Percentiles rank a stretch among this genome's conserved stretches.
Evolutionary conservation across 2,113 vertebrate genomes (phyloP).

Genomic region (Perccottus glenii): DNA sequence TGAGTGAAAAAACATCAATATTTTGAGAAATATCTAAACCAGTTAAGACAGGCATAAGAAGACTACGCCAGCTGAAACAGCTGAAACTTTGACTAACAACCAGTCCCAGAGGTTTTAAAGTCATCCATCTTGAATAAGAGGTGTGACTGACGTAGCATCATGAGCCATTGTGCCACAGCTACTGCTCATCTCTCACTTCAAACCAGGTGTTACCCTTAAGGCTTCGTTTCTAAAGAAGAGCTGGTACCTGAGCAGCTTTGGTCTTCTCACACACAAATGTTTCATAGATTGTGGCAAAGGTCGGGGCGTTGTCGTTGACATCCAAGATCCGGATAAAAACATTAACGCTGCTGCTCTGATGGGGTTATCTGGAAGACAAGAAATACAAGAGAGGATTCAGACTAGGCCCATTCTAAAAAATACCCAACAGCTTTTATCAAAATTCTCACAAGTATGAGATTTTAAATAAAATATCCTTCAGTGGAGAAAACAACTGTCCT

Average conservation of each 20-base stretch:
- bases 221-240: too few relatives aligned
- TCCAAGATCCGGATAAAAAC: conserved; percentile 91
- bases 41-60: too few relatives aligned
- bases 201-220: neutral
- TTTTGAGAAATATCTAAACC: too few relatives aligned
- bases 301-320: conserved; percentile 94
- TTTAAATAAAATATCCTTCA: neutral
- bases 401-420: accelerated
- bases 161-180: too few relatives aligned
- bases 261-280: conserved; percentile 94
- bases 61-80: too few relatives aligned
- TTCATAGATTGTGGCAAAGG: conserved; percentile 88
- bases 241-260: conserved; percentile 89
- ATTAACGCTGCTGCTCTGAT: conserved; percentile 86
- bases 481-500: neutral
- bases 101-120: too few relatives aligned
- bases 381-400: neutral
- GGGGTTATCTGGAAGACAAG: conserved; percentile 84
- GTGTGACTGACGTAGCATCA: too few relatives aligned
- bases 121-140: too few relatives aligned
- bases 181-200: neutral
- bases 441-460: too few relatives aligned
- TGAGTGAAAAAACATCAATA: too few relatives aligned
- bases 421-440: neutral
- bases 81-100: too few relatives aligned